phyloP scores from a whole-genome alignment of 2,113 vertebrate species.

The Cyprinodon variegatus region DNA sequence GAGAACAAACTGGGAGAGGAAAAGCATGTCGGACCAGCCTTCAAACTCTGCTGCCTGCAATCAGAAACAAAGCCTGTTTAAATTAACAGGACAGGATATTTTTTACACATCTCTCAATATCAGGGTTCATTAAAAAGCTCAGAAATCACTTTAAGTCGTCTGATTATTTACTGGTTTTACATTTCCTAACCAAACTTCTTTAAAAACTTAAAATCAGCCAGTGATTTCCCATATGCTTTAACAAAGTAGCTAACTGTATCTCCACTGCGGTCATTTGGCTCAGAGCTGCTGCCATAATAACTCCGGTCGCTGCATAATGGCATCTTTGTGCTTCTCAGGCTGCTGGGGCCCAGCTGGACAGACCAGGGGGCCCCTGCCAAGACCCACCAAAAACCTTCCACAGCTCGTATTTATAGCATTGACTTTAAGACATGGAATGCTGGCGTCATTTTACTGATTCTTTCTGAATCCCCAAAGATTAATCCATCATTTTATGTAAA shows the following conservation, averaged over 20 bases:
- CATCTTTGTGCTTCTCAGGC: slow-evolving; percentile 74
- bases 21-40: slow-evolving; percentile 76
- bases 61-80: not conserved
- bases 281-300: slow-evolving; percentile 57
- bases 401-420: slow-evolving; percentile 44
- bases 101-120: not conserved
- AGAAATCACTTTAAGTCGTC: too few relatives aligned
- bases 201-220: not conserved
- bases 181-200: not conserved
- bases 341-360: slow-evolving; percentile 67
- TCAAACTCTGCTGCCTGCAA: slow-evolving; percentile 77
- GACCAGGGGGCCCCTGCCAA: slow-evolving; percentile 64
- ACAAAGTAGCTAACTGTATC: slow-evolving; percentile 10
- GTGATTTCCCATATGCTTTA: not conserved
- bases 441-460: too few relatives aligned
- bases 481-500: not conserved
- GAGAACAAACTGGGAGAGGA: slow-evolving; percentile 76
- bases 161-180: not conserved
- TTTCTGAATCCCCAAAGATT: not conserved
- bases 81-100: not conserved
- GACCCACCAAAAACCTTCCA: slow-evolving; percentile 46
- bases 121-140: not conserved
- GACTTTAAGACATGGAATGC: slow-evolving; percentile 6
- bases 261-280: slow-evolving; percentile 19
- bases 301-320: slow-evolving; percentile 72